Base-by-base conservation (phyloP, 2,113 vertebrate species). In the Climacteris rufus region DNA sequence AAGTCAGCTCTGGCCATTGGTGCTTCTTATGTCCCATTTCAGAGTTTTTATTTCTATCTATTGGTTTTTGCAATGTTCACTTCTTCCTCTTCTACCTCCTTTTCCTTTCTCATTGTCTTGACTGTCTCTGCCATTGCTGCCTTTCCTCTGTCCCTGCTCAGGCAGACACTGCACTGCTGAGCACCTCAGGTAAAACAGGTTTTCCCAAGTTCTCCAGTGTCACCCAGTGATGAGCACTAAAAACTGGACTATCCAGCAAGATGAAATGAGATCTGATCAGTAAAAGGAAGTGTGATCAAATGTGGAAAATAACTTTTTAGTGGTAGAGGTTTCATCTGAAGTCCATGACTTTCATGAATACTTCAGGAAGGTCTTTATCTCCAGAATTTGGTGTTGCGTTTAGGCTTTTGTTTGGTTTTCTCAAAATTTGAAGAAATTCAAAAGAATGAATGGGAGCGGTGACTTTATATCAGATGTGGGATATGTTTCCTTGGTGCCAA, bases 141-240 rank as follows among this genome's bases (percentile, higher is more conserved):
- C 42, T 40, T 53, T 52, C 47, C 39, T 39, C 17, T 37, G 37
- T 44, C 28, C 30, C n/a, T 63, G 28, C 3, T 39, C n/a, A 15
- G 50, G 47, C 59, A 52, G 60, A 31, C 25, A 6, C 82, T 27
- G 31, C 50, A 6, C 33, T 76, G 35, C 70, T 42, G 39, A 66
- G 42, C 19, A 24, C 25, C 19, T 11, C 59, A 24, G 24, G 40
- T 1, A 8, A 1, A 1, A 28, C 3, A 5, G 19, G 8, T 10
- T 70, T 22, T 27, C 64, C 45, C 54, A 57, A 5, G 4, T 9
- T 37, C 89, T 71, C 75, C 24, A 6, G 5, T 9, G 50, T 35
- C 44, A 35, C 1, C 2, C 35, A 31, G 5, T 5, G 61, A 57
- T 8, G 19, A 60, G 22, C 50, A 20, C 27, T 14, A 27, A 35